A percentile compares a stretch with the other conserved stretches of the same genome.
Conservation (phyloP, 1,140 invertebrate genomes). For the Caenorhabditis elegans region WBcel235 BX284605.5:11915001-11915500, state of each 20-base stretch:
- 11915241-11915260: constrained; percentile 1
- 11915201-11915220: constrained; percentile 10
- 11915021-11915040: constrained; percentile 22
- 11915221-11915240: not conserved
- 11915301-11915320: constrained; percentile 14
- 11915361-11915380: constrained; percentile 4
- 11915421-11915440: no score
- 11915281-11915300: constrained; percentile 41
- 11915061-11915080: not conserved
- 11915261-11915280: constrained; percentile 35
- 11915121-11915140: not conserved
- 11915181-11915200: not conserved
- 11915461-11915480: no score
- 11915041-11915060: constrained; percentile 12
- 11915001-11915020: not conserved
- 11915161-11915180: constrained; percentile 1
- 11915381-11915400: not conserved
- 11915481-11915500: no score
- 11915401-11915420: no score
- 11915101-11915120: constrained; percentile 20
- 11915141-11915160: constrained; percentile 20
- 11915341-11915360: not conserved
- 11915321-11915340: not conserved
- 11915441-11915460: no score
- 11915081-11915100: constrained; percentile 38